Evolutionary conservation across 2,113 vertebrate genomes (phyloP).

Genomic region (Hypomesus transpacificus): DNA sequence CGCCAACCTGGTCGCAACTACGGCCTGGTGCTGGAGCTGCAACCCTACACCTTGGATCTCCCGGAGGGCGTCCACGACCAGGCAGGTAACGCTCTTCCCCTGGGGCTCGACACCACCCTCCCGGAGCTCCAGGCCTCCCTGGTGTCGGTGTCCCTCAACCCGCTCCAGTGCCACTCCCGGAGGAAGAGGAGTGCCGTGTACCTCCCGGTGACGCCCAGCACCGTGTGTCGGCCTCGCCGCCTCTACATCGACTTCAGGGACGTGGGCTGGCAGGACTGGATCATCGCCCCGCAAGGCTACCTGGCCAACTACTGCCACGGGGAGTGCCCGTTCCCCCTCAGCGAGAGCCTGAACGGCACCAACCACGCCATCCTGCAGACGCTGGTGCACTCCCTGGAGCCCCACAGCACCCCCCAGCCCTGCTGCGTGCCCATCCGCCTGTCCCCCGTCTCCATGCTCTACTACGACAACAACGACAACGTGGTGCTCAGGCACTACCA

Average conservation of each 20-base stretch:
- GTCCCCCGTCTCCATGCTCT: constrained; percentile 92
- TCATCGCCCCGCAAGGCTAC: constrained; percentile 92
- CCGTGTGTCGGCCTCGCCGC: constrained; percentile 79
- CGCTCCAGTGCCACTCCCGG: neutral
- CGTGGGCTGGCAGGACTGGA: constrained; percentile 95
- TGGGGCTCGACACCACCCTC: neutral
- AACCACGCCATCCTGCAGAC: constrained; percentile 95
- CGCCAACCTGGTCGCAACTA: constrained; percentile 52
- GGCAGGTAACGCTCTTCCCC: constrained; percentile 7
- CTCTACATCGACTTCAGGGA: constrained; percentile 92
- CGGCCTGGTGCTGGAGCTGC: constrained; percentile 73
- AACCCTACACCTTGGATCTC: constrained; percentile 16
- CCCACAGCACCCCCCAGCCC: constrained; percentile 75
- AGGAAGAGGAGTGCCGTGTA: constrained; percentile 57
- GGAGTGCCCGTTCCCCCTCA: constrained; percentile 83
- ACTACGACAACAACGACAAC: constrained; percentile 93
- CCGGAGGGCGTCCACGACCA: neutral
- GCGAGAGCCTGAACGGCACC: constrained; percentile 82
- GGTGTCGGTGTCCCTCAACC: neutral
- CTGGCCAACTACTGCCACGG: constrained; percentile 93
- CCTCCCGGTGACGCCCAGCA: constrained; percentile 51
- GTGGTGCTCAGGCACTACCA: constrained; percentile 92
- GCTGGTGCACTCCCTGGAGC: constrained; percentile 83
- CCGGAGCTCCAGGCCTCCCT: too few species aligned
- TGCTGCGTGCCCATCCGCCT: constrained; percentile 90